These are phyloP conservation scores for Penaeus japonicus DNA, from an alignment of 1,140 invertebrate genomes.

Conservation along the genomic window DNA sequence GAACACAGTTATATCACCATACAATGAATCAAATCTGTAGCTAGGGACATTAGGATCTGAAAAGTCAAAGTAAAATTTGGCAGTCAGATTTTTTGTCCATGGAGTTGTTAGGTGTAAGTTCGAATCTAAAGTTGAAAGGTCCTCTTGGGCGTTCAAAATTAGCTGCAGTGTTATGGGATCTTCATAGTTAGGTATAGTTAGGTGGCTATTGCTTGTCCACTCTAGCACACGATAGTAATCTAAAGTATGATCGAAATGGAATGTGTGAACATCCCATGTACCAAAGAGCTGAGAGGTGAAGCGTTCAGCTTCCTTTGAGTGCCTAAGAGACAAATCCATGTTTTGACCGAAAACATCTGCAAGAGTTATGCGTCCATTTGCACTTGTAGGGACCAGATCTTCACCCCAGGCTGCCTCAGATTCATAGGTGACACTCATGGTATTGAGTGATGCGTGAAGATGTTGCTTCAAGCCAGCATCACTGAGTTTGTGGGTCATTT, in stretches of 20 bases:
- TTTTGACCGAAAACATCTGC: not conserved
- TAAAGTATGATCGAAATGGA: not conserved
- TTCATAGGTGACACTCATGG: not conserved
- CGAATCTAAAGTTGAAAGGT: no score
- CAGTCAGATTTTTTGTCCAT: no score
- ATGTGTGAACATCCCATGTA: not conserved
- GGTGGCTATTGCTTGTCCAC: no score
- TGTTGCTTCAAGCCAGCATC: not conserved
- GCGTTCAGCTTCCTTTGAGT: not conserved
- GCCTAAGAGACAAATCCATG: not conserved
- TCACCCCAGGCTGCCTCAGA: conserved; percentile 25
- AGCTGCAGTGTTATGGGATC: no score
- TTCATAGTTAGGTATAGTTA: no score
- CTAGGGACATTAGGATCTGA: no score
- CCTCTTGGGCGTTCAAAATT: no score
- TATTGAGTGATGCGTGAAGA: conserved; percentile 22
- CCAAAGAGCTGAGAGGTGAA: conserved; percentile 10
- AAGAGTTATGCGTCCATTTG: conserved; percentile 7
- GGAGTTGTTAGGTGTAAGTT: no score
- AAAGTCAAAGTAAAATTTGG: no score
- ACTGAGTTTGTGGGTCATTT: conserved; percentile 8
- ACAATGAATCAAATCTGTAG: no score
- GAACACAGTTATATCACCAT: no score
- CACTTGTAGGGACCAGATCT: conserved; percentile 9
- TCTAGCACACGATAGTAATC: no score